Conservation (phyloP, 2,888 invertebrate species). For the Agrochola circellaris region DNA sequence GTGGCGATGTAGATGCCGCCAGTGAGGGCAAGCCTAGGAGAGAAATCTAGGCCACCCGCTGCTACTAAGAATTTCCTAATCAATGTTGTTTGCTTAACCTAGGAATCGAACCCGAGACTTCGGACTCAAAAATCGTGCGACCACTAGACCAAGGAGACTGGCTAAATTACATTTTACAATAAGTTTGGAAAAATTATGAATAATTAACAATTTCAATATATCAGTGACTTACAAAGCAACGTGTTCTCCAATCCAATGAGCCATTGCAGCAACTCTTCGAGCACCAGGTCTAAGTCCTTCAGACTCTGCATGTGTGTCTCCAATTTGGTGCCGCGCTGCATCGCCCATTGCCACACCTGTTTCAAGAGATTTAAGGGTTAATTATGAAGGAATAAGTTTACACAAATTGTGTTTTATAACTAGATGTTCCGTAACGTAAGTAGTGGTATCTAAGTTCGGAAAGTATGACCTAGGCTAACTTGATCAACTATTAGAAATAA, state of each 20-base stretch:
- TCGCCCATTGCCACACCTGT: slow-evolving; percentile 96
- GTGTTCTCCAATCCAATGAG: slow-evolving; percentile 96
- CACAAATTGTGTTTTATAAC: no score
- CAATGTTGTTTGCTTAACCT: background rate
- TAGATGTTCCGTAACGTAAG: no score
- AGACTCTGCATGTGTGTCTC: slow-evolving; percentile 96
- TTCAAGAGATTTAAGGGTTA: background rate
- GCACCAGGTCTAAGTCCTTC: slow-evolving; percentile 95
- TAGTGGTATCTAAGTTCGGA: no score
- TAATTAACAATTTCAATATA: background rate
- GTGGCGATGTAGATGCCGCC: no score
- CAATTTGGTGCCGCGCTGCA: slow-evolving; percentile 96
- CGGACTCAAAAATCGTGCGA: no score
- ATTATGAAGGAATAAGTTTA: no score
- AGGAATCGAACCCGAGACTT: background rate
- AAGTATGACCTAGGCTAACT: no score
- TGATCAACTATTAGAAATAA: no score
- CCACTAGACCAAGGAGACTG: background rate
- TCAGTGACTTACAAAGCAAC: slow-evolving; percentile 90
- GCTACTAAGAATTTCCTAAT: background rate
- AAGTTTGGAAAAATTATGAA: no score
- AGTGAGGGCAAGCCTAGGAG: background rate
- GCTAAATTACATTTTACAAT: background rate
- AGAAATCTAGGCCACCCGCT: background rate
- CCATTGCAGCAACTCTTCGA: slow-evolving; percentile 99